A percentile compares a stretch with the other conserved stretches of the same genome.
Conservation (phyloP, 1,140 invertebrate species). For the Brachionus sp. region DNA sequence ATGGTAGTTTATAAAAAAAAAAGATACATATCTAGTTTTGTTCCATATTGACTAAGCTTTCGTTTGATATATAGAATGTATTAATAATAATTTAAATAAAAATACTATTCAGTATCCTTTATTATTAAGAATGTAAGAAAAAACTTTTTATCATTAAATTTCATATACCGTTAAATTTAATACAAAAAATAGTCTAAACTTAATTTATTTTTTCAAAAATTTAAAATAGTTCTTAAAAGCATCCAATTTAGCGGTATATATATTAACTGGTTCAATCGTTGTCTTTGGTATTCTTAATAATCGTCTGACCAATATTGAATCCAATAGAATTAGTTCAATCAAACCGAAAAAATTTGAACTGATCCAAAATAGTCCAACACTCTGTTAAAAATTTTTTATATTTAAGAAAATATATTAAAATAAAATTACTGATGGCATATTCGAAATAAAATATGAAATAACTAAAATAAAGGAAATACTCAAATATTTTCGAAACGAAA, state of each 20-base stretch:
- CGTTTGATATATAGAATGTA: too few relatives aligned
- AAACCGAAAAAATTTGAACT: slow-evolving; percentile 1
- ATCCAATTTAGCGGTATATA: neutral
- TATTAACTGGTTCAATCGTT: slow-evolving; percentile 4
- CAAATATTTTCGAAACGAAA: slow-evolving; percentile 20
- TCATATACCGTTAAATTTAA: too few relatives aligned
- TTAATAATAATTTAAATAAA: too few relatives aligned
- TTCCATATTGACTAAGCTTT: too few relatives aligned
- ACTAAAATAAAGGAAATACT: neutral
- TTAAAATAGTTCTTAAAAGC: neutral
- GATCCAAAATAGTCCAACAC: slow-evolving; percentile 23
- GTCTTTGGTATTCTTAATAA: neutral
- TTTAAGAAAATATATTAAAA: neutral
- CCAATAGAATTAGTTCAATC: neutral
- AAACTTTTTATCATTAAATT: too few relatives aligned
- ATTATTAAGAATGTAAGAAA: too few relatives aligned
- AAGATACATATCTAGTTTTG: too few relatives aligned
- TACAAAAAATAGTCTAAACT: neutral
- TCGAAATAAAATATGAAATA: slow-evolving; percentile 31
- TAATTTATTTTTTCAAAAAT: neutral
- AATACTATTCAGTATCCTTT: too few relatives aligned
- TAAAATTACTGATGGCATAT: slow-evolving; percentile 25
- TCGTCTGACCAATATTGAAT: slow-evolving; percentile 13
- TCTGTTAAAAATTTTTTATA: neutral
- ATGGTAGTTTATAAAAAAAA: too few relatives aligned